Evolutionary conservation across 2,888 invertebrate species (phyloP).

Genomic region (Polydrusus pterygomalis): DNA sequence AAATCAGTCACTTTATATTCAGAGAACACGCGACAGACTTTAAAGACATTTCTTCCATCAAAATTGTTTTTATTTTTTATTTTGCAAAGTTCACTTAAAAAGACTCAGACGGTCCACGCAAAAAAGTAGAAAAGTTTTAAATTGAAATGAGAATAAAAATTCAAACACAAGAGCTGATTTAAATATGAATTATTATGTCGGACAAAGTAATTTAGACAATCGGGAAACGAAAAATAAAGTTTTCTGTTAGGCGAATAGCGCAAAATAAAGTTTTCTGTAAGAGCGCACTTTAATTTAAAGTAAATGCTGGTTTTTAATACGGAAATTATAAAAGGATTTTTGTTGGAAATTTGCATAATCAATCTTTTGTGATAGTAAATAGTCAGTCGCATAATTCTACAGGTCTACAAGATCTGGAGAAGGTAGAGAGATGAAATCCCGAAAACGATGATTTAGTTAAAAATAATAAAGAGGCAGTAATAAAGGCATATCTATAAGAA

Average conservation of each 20-base stretch:
- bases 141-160: constrained; percentile 27
- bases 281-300: not conserved
- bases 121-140: constrained; percentile 21
- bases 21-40: constrained; percentile 57
- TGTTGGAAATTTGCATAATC: not conserved
- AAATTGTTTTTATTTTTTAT: constrained; percentile 45
- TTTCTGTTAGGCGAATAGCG: not conserved
- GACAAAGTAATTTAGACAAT: constrained; percentile 15
- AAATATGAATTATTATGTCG: constrained; percentile 33
- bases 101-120: constrained; percentile 15
- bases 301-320: not conserved
- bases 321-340: not conserved
- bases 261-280: constrained; percentile 26
- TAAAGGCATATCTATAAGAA: too few relatives aligned
- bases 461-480: too few relatives aligned
- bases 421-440: too few relatives aligned
- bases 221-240: constrained; percentile 29
- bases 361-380: too few relatives aligned
- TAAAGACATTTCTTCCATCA: constrained; percentile 36
- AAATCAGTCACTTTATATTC: constrained; percentile 67
- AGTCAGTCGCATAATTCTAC: too few relatives aligned
- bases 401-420: too few relatives aligned
- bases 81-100: constrained; percentile 23
- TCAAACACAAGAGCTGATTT: constrained; percentile 23
- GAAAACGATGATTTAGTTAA: too few relatives aligned